Evolutionary conservation across 2,797 vertebrate species (phyloP).

Genomic region (Micromesistius poutassou): DNA sequence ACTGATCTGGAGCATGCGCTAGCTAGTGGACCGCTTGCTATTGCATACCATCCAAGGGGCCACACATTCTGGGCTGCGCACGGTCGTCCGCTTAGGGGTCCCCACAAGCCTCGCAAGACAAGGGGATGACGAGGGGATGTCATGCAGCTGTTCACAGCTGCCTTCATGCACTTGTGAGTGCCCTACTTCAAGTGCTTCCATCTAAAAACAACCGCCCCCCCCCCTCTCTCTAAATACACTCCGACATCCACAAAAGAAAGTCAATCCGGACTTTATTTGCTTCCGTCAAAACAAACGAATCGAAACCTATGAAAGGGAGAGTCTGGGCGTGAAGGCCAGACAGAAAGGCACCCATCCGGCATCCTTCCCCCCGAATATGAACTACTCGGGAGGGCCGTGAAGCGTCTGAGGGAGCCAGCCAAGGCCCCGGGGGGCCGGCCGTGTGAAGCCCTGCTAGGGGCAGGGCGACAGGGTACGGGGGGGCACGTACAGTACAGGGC

Average conservation of each 20-base stretch:
- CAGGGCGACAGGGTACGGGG: neutral
- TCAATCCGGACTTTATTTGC: neutral
- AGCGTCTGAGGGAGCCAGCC: neutral
- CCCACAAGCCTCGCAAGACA: too few species aligned
- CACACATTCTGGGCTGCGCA: too few species aligned
- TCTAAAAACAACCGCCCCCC: neutral
- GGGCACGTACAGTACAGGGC: conserved; percentile 31
- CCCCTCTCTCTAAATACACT: neutral
- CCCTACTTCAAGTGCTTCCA: neutral
- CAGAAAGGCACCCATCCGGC: neutral
- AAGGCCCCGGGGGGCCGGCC: neutral
- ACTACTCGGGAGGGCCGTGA: neutral
- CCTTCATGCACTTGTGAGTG: neutral
- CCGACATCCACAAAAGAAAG: neutral
- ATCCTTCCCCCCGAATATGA: neutral
- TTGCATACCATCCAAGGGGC: too few species aligned
- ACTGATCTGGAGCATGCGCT: too few species aligned
- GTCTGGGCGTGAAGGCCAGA: neutral
- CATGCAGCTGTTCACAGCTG: neutral
- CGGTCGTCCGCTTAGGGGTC: too few species aligned
- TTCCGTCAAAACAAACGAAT: neutral
- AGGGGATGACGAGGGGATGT: neutral
- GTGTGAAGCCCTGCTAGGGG: conserved; percentile 3
- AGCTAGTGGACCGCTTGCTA: too few species aligned
- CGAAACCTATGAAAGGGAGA: neutral